phyloP scores from a whole-genome alignment of 2,113 vertebrate genomes.

The Seriola quinqueradiata region DNA sequence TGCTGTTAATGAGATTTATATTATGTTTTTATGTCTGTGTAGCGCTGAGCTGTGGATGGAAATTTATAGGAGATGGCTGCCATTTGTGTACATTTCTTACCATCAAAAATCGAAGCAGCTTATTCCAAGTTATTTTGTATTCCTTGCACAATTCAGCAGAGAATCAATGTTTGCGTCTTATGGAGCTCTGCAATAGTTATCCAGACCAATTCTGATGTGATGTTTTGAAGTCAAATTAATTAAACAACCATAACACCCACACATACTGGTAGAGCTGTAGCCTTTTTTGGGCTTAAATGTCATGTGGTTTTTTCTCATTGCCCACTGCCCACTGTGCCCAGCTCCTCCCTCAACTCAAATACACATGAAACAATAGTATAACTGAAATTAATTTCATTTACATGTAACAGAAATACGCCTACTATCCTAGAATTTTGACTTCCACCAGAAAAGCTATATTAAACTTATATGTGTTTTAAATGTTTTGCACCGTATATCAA shows the following conservation, averaged over 20 bases:
- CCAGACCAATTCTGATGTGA: background rate
- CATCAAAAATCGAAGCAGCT: background rate
- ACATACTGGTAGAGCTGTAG: background rate
- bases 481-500: too few species aligned
- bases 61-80: background rate
- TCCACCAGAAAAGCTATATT: background rate
- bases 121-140: background rate
- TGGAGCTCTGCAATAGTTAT: background rate
- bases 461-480: too few species aligned
- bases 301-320: background rate
- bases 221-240: background rate
- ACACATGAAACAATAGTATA: constrained; percentile 1
- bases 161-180: background rate
- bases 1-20: background rate
- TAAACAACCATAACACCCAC: background rate
- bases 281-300: background rate
- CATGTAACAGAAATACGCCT: background rate
- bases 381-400: background rate
- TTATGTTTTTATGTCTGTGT: background rate
- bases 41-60: background rate
- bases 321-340: background rate
- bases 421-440: background rate
- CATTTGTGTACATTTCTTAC: background rate
- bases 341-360: background rate
- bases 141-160: background rate